Conservation (phyloP, 2,888 invertebrate genomes). For the Phrixothrix hirtus region DNA sequence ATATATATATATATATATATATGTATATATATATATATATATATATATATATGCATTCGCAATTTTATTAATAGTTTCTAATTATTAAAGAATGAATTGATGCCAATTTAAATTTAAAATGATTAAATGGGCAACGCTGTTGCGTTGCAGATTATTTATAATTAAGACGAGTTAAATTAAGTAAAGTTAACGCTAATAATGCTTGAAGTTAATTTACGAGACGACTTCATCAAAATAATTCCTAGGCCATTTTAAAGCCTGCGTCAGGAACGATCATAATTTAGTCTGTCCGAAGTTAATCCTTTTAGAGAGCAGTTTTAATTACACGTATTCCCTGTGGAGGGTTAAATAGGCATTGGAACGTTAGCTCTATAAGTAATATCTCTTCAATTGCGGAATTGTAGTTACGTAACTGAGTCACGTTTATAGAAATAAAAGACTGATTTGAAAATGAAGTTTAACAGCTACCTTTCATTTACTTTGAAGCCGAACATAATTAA, state of each 20-base stretch:
- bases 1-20: no score
- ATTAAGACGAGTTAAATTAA: constrained; percentile 9
- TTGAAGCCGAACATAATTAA: no score
- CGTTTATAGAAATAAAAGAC: no score
- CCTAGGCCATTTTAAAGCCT: constrained; percentile 47
- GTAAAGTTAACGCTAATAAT: constrained; percentile 22
- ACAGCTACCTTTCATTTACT: no score
- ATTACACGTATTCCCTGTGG: constrained; percentile 52
- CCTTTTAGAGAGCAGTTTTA: constrained; percentile 53
- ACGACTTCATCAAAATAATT: constrained; percentile 46
- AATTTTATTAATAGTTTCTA: no score
- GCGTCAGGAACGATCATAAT: constrained; percentile 47
- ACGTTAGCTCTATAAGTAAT: constrained; percentile 33
- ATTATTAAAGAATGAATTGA: no score
- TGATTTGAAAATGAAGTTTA: no score
- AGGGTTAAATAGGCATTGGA: constrained; percentile 46
- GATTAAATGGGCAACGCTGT: no score
- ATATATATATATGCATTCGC: no score
- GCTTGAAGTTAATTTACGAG: constrained; percentile 38
- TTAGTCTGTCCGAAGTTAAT: constrained; percentile 51
- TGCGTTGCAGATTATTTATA: neutral
- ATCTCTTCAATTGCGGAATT: constrained; percentile 19
- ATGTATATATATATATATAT: no score
- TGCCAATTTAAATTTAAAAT: no score
- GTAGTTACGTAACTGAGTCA: constrained; percentile 10